Conservation (phyloP, 2,888 invertebrate genomes). For the Druceiella hillmani region DNA sequence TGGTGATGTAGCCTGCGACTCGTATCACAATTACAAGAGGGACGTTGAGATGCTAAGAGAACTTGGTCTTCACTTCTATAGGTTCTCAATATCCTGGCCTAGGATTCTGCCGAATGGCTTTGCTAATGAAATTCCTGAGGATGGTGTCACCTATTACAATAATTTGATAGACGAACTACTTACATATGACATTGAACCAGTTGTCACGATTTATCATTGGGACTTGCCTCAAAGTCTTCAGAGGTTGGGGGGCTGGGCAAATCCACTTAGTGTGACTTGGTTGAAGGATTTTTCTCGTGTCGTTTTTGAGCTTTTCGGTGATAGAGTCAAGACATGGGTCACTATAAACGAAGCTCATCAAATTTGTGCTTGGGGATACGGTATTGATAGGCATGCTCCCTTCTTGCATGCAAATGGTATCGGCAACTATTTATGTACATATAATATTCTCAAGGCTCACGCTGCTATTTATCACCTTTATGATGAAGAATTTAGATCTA, state of each 20-base stretch:
- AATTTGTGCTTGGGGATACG: slow-evolving; percentile 28
- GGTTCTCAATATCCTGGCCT: slow-evolving; percentile 57
- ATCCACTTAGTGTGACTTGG: slow-evolving; percentile 42
- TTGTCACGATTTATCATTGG: slow-evolving; percentile 53
- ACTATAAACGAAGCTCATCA: slow-evolving; percentile 58
- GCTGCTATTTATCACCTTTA: slow-evolving; percentile 17
- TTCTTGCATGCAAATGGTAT: slow-evolving; percentile 26
- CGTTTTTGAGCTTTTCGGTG: slow-evolving; percentile 43
- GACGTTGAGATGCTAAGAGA: slow-evolving; percentile 59
- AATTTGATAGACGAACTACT: slow-evolving; percentile 57
- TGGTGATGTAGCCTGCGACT: slow-evolving; percentile 64
- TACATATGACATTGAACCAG: slow-evolving; percentile 38
- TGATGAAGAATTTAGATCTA: slow-evolving; percentile 7
- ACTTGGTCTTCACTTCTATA: slow-evolving; percentile 54
- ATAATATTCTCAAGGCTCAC: slow-evolving; percentile 15
- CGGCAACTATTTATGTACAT: slow-evolving; percentile 14
- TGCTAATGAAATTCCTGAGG: slow-evolving; percentile 48
- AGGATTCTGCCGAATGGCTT: slow-evolving; percentile 39
- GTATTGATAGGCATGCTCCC: slow-evolving; percentile 37
- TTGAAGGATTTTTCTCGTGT: slow-evolving; percentile 48
- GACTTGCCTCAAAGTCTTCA: slow-evolving; percentile 49
- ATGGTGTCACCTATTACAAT: slow-evolving; percentile 63
- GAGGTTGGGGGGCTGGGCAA: slow-evolving; percentile 51
- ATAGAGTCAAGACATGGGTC: slow-evolving; percentile 53
- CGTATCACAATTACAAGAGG: slow-evolving; percentile 59